Conservation (phyloP, 2,888 invertebrate genomes). For the Apeira syringaria region DNA sequence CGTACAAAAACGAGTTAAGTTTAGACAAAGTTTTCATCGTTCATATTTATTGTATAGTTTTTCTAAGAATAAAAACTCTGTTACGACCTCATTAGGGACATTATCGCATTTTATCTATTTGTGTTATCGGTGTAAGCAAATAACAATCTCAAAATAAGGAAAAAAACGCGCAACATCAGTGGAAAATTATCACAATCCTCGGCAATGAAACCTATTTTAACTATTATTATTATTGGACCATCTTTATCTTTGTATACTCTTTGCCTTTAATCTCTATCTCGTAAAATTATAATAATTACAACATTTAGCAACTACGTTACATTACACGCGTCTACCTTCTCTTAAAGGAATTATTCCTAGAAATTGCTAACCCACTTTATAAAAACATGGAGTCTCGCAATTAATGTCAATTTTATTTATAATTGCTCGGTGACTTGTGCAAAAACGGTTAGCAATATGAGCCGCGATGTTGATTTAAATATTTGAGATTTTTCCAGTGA, state of each 20-base stretch:
- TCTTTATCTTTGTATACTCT: conserved; percentile 22
- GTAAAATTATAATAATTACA: conserved; percentile 67
- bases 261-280: conserved; percentile 52
- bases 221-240: conserved; percentile 16
- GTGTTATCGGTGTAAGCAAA: background rate
- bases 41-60: too few species aligned
- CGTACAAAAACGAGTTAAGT: too few species aligned
- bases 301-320: conserved; percentile 57
- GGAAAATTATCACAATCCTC: conserved; percentile 6
- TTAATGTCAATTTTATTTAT: conserved; percentile 79
- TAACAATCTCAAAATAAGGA: background rate
- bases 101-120: background rate
- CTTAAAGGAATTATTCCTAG: conserved; percentile 68
- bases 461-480: conserved; percentile 42
- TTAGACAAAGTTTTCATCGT: too few species aligned
- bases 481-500: conserved; percentile 31
- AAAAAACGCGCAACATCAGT: conserved; percentile 4
- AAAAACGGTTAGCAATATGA: conserved; percentile 36
- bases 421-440: conserved; percentile 52
- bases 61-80: background rate
- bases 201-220: conserved; percentile 9
- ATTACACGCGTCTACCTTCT: conserved; percentile 54
- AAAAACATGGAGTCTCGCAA: conserved; percentile 55
- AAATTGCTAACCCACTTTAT: conserved; percentile 72
- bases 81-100: background rate